Base-by-base conservation (phyloP, 2,888 invertebrate genomes). In the Morpho helenor region DNA sequence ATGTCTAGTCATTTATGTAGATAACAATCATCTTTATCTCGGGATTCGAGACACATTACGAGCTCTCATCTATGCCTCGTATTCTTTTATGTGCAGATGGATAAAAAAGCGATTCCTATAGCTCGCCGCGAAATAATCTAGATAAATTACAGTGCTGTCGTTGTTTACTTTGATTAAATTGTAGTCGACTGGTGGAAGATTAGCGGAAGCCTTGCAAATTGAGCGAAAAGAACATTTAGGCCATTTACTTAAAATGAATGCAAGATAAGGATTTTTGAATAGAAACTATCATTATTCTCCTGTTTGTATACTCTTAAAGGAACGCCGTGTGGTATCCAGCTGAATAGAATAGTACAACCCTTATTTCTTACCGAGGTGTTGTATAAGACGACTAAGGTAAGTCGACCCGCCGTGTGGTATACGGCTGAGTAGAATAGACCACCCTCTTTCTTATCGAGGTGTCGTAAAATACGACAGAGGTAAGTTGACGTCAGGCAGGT, bases 121-220 rank as follows among this genome's bases (percentile, higher is more conserved):
- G 82, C 75, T 85, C 81, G 80, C 87, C 87, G 76, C 87, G 77
- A 84, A 87, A 87, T 88, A 88, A 89, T 89, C 89, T 82, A 85
- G 89, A 90, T 85, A 88, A 89, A 90, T 90, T 87, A 89, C 88
- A 77, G 77, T 70, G 73, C 77, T 74, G 76, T 80, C 83, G 84
- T 87, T 90, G 89, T 89, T 90, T 89, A 84, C 86, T 89, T 87
- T 90, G 90, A 90, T 90, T 90, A 90, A 90, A 89, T 87, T 89
- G 89, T 88, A 88, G 84, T 86, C 84, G 85, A 88, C 87, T 85
- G 84, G 79, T 76, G 80, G 82, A 82, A 88, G 89, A 90, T 90
- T 88, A 89, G 87, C 86, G 72, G 78, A 82, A 84, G 87, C 84
- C 81, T 80, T 82, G 84, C 84, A 86, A 89, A 88, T 87, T 84